Evolutionary conservation across 2,113 vertebrate species (phyloP), one percentile per base, ranked within the genome.

Genomic region (Tachysurus vachellii): DNA sequence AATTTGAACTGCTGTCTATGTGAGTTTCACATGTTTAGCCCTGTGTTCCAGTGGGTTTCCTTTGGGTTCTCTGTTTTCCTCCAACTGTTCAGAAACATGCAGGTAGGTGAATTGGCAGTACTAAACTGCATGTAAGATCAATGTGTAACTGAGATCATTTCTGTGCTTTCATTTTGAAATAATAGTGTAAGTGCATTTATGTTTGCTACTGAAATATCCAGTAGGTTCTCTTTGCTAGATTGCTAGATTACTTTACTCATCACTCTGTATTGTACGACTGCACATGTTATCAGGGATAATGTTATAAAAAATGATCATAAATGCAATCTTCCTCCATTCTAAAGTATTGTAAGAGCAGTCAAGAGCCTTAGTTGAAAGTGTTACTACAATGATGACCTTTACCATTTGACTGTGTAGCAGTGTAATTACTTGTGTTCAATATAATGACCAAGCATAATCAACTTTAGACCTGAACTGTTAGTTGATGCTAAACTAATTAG

Each of bases 381-480:
- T 80, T 42, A 80, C 54, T 80, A 57, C 79, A 36, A 0, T 42
- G 79, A 19, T 80, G 79, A 42, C 56, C 79, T 80, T 42, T 80
- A 80, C 26, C 19, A 59, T 59, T 42, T 59, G 19, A 42, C 28
- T 80, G 21, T 42, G 54, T 56, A 80, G 19, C 8, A 36, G 53
- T 80, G 50, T 59, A 80, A 57, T 80, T 59, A 80, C 17, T 21
- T 42, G 17, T 59, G 79, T 59, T 80, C 79, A 80, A 80, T 80
- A 80, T 80, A 80, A 61, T 23, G 79, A 80, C 79, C 16, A 42
- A 23, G 10, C 4, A 23, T 42, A 42, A 80, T 59, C 54, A 12
- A 31, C 56, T 80, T 80, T 80, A 56, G 44, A 80, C n/a, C 28
- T 56, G 76, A 80, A 42, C 12, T 42, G 54, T 42, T 80, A 19